Conservation (phyloP, 1,140 invertebrate genomes). For the Drosophila sucinea region DNA sequence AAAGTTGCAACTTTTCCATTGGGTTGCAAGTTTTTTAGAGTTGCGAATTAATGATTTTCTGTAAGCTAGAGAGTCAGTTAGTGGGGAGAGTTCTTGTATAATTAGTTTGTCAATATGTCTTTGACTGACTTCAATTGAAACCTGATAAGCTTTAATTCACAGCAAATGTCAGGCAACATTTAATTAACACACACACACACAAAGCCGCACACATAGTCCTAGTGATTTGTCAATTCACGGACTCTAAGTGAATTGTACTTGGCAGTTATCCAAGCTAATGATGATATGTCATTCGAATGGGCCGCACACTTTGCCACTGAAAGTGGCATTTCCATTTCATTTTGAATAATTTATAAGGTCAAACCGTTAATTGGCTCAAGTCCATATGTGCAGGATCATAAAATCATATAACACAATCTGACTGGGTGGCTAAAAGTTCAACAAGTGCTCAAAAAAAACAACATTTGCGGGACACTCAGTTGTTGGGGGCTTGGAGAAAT, state of each 20-base stretch:
- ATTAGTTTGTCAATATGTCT: slow-evolving; percentile 43
- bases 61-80: not conserved
- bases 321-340: slow-evolving; percentile 61
- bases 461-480: too few relatives aligned
- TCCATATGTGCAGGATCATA: slow-evolving; percentile 39
- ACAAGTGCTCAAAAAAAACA: slow-evolving; percentile 54
- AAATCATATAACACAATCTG: not conserved
- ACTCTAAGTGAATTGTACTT: slow-evolving; percentile 12
- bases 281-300: slow-evolving; percentile 7
- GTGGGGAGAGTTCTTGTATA: not conserved
- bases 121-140: slow-evolving; percentile 15
- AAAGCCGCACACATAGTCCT: not conserved
- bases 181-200: slow-evolving; percentile 41
- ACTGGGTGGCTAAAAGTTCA: slow-evolving; percentile 41
- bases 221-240: slow-evolving; percentile 49
- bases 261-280: slow-evolving; percentile 1
- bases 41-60: slow-evolving; percentile 66
- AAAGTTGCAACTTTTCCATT: slow-evolving; percentile 62
- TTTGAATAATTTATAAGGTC: slow-evolving; percentile 55
- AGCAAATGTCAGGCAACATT: slow-evolving; percentile 32
- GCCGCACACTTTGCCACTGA: slow-evolving; percentile 18
- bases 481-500: slow-evolving; percentile 19
- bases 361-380: slow-evolving; percentile 50
- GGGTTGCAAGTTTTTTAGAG: slow-evolving; percentile 31
- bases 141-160: slow-evolving; percentile 56